A percentile compares a stretch with the other conserved stretches of the same genome.
These are phyloP conservation scores for Phortica okadai DNA, from an alignment of 2,888 invertebrate genomes.

Conservation along the genomic window DNA sequence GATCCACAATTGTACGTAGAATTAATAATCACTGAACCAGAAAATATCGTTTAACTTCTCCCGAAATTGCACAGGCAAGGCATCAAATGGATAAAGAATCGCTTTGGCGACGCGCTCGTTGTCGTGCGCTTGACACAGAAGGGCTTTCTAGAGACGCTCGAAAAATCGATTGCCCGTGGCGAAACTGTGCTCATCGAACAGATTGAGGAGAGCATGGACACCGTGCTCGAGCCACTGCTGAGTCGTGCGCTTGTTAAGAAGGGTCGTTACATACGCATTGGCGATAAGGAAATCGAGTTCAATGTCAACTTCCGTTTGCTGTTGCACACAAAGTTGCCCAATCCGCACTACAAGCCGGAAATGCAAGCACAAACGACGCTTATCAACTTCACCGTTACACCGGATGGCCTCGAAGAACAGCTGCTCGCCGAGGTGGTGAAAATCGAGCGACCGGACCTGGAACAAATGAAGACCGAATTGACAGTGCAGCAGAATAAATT, in stretches of 20 bases:
- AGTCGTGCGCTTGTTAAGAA: slow-evolving; percentile 93
- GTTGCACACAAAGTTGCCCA: slow-evolving; percentile 94
- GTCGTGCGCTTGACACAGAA: slow-evolving; percentile 88
- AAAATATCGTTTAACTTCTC: neutral
- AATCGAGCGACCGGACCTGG: slow-evolving; percentile 94
- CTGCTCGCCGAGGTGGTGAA: slow-evolving; percentile 95
- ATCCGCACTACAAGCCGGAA: slow-evolving; percentile 98
- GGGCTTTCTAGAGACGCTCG: slow-evolving; percentile 90
- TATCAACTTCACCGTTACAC: slow-evolving; percentile 97
- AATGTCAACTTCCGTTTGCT: slow-evolving; percentile 88
- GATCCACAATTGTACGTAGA: slow-evolving; percentile 88
- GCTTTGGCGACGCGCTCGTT: slow-evolving; percentile 84
- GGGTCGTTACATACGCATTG: slow-evolving; percentile 88
- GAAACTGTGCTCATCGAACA: slow-evolving; percentile 90
- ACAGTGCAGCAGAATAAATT: slow-evolving; percentile 96
- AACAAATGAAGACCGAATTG: slow-evolving; percentile 87
- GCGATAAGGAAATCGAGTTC: slow-evolving; percentile 95
- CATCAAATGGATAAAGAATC: slow-evolving; percentile 95
- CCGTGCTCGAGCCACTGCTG: slow-evolving; percentile 92
- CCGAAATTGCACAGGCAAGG: slow-evolving; percentile 81
- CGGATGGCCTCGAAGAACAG: slow-evolving; percentile 96
- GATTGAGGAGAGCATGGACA: slow-evolving; percentile 93
- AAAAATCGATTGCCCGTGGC: slow-evolving; percentile 85
- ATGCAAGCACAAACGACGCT: slow-evolving; percentile 97
- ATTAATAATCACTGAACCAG: neutral